These are phyloP conservation scores for Phyllotreta cruciferae DNA, from an alignment of 2,888 invertebrate species.

Conservation along the genomic window DNA sequence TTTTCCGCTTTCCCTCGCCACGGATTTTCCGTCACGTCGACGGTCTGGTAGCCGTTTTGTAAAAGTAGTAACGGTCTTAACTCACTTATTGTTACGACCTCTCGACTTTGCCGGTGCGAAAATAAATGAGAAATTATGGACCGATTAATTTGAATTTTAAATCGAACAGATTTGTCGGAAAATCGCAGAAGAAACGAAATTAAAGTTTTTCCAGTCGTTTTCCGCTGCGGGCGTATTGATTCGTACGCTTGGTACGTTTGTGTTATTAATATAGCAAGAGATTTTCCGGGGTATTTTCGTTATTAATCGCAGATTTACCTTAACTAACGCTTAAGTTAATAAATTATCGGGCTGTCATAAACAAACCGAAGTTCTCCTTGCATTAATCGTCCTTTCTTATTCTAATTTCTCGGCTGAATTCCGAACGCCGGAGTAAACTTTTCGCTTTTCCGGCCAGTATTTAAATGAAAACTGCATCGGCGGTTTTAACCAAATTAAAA, in stretches of 20 bases:
- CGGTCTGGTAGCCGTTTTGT: too few species aligned
- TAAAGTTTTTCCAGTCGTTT: too few species aligned
- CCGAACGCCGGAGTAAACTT: slow-evolving; percentile 45
- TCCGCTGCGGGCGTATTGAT: too few species aligned
- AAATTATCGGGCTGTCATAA: slow-evolving; percentile 45
- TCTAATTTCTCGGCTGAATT: slow-evolving; percentile 42
- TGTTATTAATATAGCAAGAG: background rate
- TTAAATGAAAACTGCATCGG: slow-evolving; percentile 40
- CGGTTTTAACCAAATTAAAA: background rate
- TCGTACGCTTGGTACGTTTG: background rate
- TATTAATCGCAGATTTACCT: slow-evolving; percentile 29
- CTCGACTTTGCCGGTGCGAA: slow-evolving; percentile 78
- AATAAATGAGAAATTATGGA: slow-evolving; percentile 53
- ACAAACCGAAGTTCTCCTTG: slow-evolving; percentile 41
- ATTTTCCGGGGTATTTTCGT: slow-evolving; percentile 36
- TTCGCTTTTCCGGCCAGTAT: slow-evolving; percentile 42
- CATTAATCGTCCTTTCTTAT: slow-evolving; percentile 44
- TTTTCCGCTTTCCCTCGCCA: too few species aligned
- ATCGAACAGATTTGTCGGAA: slow-evolving; percentile 14
- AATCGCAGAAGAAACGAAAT: too few species aligned
- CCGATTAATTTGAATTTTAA: slow-evolving; percentile 53
- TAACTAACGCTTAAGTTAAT: slow-evolving; percentile 41
- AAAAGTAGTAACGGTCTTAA: slow-evolving; percentile 83
- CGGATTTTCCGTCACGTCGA: too few species aligned
- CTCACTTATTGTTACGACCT: slow-evolving; percentile 84